phyloP scores from a whole-genome alignment of 1,140 invertebrate species.

The Parasteatoda tepidariorum region DNA sequence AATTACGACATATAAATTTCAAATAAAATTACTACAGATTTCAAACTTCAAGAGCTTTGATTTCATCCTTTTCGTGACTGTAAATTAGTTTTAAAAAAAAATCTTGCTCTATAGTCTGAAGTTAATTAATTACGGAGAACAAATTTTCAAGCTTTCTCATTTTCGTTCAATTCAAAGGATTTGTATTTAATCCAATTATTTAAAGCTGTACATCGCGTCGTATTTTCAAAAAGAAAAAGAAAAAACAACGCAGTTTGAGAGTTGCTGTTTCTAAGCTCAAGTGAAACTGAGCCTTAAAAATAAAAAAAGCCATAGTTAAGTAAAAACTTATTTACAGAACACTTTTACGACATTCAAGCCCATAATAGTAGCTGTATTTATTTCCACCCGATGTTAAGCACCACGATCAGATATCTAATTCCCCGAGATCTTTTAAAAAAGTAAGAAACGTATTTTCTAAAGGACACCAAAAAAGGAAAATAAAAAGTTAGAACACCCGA shows the following conservation, averaged over 20 bases:
- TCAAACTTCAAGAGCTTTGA: no score
- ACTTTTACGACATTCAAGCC: slow-evolving; percentile 22
- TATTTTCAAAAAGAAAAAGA: slow-evolving; percentile 5
- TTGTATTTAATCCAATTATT: slow-evolving; percentile 38
- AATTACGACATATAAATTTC: no score
- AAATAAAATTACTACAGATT: no score
- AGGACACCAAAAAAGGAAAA: background rate
- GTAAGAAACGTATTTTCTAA: slow-evolving; percentile 16
- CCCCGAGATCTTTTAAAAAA: background rate
- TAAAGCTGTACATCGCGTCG: slow-evolving; percentile 23
- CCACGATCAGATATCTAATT: slow-evolving; percentile 35
- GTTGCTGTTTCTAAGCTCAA: slow-evolving; percentile 3
- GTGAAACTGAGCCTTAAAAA: background rate
- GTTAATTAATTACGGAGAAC: slow-evolving; percentile 19
- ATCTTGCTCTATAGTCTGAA: slow-evolving; percentile 3
- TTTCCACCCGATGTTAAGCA: background rate
- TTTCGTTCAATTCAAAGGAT: slow-evolving; percentile 9
- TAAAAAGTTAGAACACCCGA: background rate
- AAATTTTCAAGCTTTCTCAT: background rate
- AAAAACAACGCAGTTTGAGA: slow-evolving; percentile 2
- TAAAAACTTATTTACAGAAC: slow-evolving; percentile 31
- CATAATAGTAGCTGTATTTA: slow-evolving; percentile 32
- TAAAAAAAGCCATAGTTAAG: slow-evolving; percentile 35
- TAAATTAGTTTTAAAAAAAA: no score
- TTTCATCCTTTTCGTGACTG: no score